Conservation (phyloP, 2,113 vertebrate species). For the Malurus alboscapulatus region DNA sequence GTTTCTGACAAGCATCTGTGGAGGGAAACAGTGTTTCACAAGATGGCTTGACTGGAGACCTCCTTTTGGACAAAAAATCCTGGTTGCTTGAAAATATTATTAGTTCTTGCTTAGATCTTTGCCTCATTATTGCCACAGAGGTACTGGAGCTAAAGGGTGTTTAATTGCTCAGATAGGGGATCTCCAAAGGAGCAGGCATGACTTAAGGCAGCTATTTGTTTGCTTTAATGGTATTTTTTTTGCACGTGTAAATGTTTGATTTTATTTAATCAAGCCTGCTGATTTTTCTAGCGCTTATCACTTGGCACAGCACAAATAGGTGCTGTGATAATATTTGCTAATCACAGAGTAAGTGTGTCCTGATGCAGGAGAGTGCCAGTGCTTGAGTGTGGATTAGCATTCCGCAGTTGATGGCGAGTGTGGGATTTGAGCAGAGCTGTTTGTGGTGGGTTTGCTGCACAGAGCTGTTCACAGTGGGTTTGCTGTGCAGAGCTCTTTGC, state of each 20-base stretch:
- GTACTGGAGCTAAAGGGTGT: background rate
- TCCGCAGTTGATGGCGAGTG: fast-evolving
- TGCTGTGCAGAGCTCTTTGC: background rate
- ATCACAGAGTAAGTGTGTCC: background rate
- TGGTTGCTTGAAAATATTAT: background rate
- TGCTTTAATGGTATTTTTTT: background rate
- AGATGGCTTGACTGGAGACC: background rate
- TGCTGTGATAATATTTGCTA: background rate
- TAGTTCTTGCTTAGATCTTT: background rate
- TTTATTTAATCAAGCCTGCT: background rate
- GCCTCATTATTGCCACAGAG: background rate
- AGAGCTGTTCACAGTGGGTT: no score
- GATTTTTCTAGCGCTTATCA: background rate
- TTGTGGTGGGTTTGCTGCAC: no score
- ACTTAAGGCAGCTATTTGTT: background rate
- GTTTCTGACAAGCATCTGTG: background rate
- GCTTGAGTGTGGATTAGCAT: background rate
- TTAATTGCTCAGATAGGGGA: background rate
- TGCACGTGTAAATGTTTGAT: background rate
- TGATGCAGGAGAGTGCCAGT: background rate
- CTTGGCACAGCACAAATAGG: background rate
- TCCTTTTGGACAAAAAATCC: background rate
- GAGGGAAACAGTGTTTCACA: background rate
- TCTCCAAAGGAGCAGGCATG: background rate
- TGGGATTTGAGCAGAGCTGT: background rate